Evolutionary conservation across 2,113 vertebrate species (phyloP).

Genomic region (Tylochromis polylepis): DNA sequence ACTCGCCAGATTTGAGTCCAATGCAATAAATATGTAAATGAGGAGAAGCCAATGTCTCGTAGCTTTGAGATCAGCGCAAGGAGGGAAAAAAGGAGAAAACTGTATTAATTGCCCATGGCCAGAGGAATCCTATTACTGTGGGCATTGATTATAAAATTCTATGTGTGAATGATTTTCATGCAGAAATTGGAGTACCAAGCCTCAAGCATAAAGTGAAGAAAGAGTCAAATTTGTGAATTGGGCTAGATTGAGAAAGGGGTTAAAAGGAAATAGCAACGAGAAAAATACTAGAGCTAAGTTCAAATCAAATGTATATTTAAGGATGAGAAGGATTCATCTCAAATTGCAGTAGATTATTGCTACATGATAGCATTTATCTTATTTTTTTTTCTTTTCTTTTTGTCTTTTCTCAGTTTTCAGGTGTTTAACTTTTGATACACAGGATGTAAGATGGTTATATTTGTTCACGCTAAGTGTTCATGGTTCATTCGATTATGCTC

Average conservation of each 20-base stretch:
- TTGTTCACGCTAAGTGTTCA: background rate
- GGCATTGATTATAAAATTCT: slow-evolving; percentile 99
- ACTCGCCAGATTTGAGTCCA: slow-evolving; percentile 95
- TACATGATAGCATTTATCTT: background rate
- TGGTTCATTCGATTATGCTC: background rate
- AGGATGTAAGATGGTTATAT: background rate
- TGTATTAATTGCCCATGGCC: slow-evolving; percentile 99
- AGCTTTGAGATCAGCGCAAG: slow-evolving; percentile 91
- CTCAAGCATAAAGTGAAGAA: slow-evolving; percentile 52
- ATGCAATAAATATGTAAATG: slow-evolving; percentile 99
- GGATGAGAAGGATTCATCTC: background rate
- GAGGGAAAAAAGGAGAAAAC: slow-evolving; percentile 48
- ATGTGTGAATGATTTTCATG: slow-evolving; percentile 88
- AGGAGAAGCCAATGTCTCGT: slow-evolving; percentile 95
- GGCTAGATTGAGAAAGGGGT: slow-evolving; percentile 33
- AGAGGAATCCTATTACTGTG: slow-evolving; percentile 98
- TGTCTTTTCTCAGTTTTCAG: background rate
- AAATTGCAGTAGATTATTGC: background rate
- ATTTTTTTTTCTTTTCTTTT: background rate
- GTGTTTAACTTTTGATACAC: background rate
- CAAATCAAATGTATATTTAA: slow-evolving; percentile 38
- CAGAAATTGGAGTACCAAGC: slow-evolving; percentile 60
- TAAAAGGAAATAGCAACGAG: slow-evolving; percentile 31
- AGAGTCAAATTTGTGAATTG: slow-evolving; percentile 62
- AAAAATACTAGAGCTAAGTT: slow-evolving; percentile 39